These are phyloP conservation scores for Notarius lentiginosus DNA, from an alignment of 2,113 vertebrate genomes.

Conservation along the genomic window DNA sequence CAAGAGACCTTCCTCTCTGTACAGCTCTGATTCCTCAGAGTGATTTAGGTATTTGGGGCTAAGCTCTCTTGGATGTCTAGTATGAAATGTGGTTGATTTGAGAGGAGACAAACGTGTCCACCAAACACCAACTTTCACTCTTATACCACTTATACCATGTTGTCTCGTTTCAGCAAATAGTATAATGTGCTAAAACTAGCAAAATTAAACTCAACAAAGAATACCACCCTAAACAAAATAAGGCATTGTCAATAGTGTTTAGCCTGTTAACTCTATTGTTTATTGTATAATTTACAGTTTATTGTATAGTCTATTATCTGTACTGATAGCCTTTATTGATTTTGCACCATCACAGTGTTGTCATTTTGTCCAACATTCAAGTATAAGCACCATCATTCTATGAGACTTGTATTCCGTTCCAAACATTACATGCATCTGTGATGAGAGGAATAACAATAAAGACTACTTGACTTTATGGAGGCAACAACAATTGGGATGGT, in stretches of 20 bases:
- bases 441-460: not conserved
- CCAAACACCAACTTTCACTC: conserved; percentile 5
- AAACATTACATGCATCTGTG: not conserved
- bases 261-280: not conserved
- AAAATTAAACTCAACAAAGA: not conserved
- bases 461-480: not conserved
- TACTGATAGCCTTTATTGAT: not conserved
- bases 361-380: not conserved
- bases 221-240: not conserved
- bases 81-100: conserved; percentile 34
- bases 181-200: not conserved
- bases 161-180: conserved; percentile 15
- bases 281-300: not conserved
- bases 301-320: not conserved
- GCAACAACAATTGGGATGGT: not conserved
- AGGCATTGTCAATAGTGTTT: not conserved
- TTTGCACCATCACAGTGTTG: not conserved
- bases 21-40: conserved; percentile 33
- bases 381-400: not conserved
- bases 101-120: not conserved
- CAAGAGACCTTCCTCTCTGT: conserved; percentile 44
- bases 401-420: not conserved
- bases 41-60: conserved; percentile 50
- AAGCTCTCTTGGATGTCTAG: conserved; percentile 24
- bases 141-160: not conserved